These are phyloP conservation scores for Malacosoma neustria DNA, from an alignment of 2,888 invertebrate genomes.

Conservation along the genomic window DNA sequence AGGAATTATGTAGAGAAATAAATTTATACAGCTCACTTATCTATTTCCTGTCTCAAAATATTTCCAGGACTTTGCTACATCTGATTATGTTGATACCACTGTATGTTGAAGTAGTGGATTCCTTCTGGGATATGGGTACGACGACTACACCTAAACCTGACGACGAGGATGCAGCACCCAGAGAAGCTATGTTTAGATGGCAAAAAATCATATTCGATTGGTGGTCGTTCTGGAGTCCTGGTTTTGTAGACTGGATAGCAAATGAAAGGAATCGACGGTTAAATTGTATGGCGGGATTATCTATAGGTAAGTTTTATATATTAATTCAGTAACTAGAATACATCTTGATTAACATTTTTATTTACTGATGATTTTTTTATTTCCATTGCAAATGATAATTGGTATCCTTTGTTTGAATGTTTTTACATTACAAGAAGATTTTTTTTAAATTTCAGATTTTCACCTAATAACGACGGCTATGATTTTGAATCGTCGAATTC, in stretches of 20 bases:
- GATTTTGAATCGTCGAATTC: slow-evolving; percentile 28
- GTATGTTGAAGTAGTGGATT: neutral
- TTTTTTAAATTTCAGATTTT: slow-evolving; percentile 23
- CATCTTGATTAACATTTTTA: neutral
- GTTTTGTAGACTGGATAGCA: slow-evolving; percentile 12
- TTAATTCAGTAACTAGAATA: neutral
- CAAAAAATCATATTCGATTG: slow-evolving; percentile 6
- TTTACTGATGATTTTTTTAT: neutral
- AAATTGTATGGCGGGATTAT: slow-evolving; percentile 16
- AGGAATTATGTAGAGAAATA: too few species aligned
- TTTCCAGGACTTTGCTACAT: neutral
- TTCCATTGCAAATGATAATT: neutral
- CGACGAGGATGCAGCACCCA: slow-evolving; percentile 2
- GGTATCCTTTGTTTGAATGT: neutral
- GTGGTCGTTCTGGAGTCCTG: neutral
- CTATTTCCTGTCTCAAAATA: too few species aligned
- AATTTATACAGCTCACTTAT: too few species aligned
- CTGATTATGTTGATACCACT: neutral
- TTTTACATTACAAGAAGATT: neutral
- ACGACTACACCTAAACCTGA: slow-evolving; percentile 8
- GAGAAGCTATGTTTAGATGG: slow-evolving; percentile 20
- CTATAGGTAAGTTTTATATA: slow-evolving; percentile 16
- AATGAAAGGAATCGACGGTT: slow-evolving; percentile 11
- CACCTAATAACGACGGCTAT: slow-evolving; percentile 25
- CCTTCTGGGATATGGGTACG: slow-evolving; percentile 12